Percentiles rank a stretch among this genome's conserved stretches.
Conservation (phyloP, 1,140 invertebrate species). For the Drosophila pseudoananassae region DNA sequence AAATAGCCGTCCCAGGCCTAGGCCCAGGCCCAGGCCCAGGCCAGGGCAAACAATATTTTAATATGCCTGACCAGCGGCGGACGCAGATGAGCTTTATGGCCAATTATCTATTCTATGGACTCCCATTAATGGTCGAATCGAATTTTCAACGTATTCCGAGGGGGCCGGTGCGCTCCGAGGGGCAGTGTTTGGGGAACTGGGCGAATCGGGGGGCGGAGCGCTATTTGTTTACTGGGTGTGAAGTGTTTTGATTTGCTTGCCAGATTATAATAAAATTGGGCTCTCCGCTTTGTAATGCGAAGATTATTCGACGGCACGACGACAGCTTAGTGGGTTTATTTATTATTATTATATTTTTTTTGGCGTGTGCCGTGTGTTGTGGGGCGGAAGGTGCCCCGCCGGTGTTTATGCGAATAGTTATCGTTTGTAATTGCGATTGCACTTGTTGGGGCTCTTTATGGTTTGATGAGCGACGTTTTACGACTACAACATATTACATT, state of each 20-base stretch:
- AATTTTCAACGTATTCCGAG: constrained; percentile 39
- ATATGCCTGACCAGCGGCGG: constrained; percentile 67
- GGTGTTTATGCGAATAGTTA: constrained; percentile 21
- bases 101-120: constrained; percentile 78
- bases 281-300: constrained; percentile 50
- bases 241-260: constrained; percentile 61
- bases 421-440: constrained; percentile 56
- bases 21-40: neutral
- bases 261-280: constrained; percentile 62
- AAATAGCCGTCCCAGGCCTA: constrained; percentile 47
- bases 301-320: constrained; percentile 52
- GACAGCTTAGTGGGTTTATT: constrained; percentile 32
- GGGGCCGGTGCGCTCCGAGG: neutral
- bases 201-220: neutral
- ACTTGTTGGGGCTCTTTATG: constrained; percentile 53
- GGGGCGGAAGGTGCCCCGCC: too few species aligned
- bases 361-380: neutral
- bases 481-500: constrained; percentile 69
- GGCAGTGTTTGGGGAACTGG: neutral
- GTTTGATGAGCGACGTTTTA: constrained; percentile 47
- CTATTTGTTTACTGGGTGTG: constrained; percentile 49
- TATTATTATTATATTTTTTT: constrained; percentile 1
- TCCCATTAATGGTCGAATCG: constrained; percentile 68
- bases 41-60: constrained; percentile 58
- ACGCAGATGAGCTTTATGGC: constrained; percentile 76